Conservation (phyloP, 2,888 invertebrate genomes). For the Salpingus planirostris region DNA sequence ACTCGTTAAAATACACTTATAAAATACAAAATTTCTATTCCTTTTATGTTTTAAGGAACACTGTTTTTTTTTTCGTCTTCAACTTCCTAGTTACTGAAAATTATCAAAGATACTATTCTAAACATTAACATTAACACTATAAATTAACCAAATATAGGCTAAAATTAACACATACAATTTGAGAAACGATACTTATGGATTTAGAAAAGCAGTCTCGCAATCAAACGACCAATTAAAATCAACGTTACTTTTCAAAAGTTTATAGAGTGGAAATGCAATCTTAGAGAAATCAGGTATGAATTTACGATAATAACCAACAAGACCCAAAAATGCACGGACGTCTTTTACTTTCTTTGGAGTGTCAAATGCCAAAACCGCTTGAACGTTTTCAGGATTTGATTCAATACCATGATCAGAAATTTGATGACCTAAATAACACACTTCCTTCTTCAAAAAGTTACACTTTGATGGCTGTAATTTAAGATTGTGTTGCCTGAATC, state of each 20-base stretch:
- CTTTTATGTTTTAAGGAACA: too few species aligned
- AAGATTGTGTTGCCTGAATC: constrained; percentile 8
- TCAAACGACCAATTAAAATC: not conserved
- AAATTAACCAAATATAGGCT: too few species aligned
- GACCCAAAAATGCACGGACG: constrained; percentile 3
- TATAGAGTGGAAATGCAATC: not conserved
- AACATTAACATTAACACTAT: too few species aligned
- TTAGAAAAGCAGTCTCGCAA: too few species aligned
- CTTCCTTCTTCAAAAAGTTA: constrained; percentile 11
- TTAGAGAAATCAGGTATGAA: not conserved
- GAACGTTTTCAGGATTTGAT: constrained; percentile 9
- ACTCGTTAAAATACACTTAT: too few species aligned
- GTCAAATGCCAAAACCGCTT: constrained; percentile 4
- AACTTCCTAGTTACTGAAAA: too few species aligned
- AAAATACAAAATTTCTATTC: too few species aligned
- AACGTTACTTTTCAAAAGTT: not conserved
- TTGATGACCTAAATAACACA: constrained; percentile 10
- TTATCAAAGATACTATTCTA: too few species aligned
- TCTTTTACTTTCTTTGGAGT: constrained; percentile 6
- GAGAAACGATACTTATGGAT: too few species aligned
- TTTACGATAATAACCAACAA: constrained; percentile 1
- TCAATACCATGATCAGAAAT: constrained; percentile 9
- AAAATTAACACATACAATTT: too few species aligned
- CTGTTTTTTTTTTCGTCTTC: too few species aligned
- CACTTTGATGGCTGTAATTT: constrained; percentile 13